These are phyloP conservation scores for Echiichthys vipera DNA, from an alignment of 2,797 vertebrate genomes.

Conservation along the genomic window DNA sequence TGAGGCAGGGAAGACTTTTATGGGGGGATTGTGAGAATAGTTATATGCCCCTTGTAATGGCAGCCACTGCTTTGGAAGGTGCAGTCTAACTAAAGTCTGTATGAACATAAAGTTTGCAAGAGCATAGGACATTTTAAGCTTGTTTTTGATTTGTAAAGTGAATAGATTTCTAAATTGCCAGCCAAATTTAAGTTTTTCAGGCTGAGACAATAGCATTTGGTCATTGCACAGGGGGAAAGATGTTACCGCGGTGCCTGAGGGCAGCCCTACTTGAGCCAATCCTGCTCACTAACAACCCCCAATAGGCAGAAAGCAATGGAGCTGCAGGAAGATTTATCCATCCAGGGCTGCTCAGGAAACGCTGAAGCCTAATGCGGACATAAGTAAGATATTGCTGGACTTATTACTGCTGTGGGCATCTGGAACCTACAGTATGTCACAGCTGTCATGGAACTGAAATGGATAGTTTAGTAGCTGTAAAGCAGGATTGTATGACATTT, in stretches of 20 bases:
- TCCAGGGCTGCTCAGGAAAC: slow-evolving; percentile 19
- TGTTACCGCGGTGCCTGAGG: slow-evolving; percentile 30
- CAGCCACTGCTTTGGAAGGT: neutral
- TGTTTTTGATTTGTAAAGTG: slow-evolving; percentile 31
- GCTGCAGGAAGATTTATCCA: slow-evolving; percentile 35
- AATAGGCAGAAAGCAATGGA: slow-evolving; percentile 19
- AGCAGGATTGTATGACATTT: too few species aligned
- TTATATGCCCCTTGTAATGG: slow-evolving; percentile 2
- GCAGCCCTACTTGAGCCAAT: slow-evolving; percentile 41
- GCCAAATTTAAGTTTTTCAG: slow-evolving; percentile 20
- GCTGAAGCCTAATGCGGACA: slow-evolving; percentile 24
- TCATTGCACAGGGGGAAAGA: slow-evolving; percentile 21
- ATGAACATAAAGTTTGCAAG: slow-evolving; percentile 7
- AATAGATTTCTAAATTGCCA: slow-evolving; percentile 33
- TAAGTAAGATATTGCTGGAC: neutral
- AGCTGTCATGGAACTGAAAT: neutral
- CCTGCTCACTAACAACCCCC: slow-evolving; percentile 44
- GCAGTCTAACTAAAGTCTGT: neutral
- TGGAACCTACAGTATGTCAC: neutral
- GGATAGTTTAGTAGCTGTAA: too few species aligned
- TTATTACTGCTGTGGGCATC: slow-evolving; percentile 1
- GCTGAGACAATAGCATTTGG: slow-evolving; percentile 35
- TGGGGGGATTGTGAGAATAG: neutral
- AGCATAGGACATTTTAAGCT: neutral
- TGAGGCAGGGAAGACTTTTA: neutral